Conservation (phyloP, 2,113 vertebrate genomes). For the Cebus imitator region DNA sequence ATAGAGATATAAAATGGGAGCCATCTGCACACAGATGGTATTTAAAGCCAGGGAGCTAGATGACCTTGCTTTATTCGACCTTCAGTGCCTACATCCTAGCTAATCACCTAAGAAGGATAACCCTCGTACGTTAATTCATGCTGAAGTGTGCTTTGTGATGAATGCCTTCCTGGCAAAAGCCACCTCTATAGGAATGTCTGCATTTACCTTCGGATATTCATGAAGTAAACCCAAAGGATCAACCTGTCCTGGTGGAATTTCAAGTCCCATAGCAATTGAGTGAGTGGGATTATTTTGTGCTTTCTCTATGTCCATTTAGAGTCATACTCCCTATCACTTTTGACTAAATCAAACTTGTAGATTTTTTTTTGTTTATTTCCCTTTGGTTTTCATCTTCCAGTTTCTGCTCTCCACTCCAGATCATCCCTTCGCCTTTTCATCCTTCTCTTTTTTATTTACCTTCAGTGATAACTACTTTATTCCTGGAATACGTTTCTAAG, state of each 20-base stretch:
- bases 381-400: neutral
- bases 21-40: neutral
- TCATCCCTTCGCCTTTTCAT: neutral
- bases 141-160: neutral
- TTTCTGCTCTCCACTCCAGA: neutral
- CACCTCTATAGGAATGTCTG: neutral
- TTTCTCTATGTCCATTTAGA: neutral
- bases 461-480: slow-evolving; percentile 2
- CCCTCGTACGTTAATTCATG: neutral
- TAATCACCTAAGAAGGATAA: neutral
- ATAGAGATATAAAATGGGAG: neutral
- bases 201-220: neutral
- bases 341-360: neutral
- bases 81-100: neutral
- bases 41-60: neutral
- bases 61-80: neutral
- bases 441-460: neutral
- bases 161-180: neutral
- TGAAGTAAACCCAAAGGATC: neutral
- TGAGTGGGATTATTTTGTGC: neutral
- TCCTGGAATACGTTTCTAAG: neutral
- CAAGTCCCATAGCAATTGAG: neutral
- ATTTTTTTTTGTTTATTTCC: neutral
- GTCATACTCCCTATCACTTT: neutral
- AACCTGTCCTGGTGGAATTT: neutral